A percentile compares a stretch with the other conserved stretches of the same genome.
Evolutionary conservation across 2,113 vertebrate species (phyloP).

Genomic region (Riparia riparia): DNA sequence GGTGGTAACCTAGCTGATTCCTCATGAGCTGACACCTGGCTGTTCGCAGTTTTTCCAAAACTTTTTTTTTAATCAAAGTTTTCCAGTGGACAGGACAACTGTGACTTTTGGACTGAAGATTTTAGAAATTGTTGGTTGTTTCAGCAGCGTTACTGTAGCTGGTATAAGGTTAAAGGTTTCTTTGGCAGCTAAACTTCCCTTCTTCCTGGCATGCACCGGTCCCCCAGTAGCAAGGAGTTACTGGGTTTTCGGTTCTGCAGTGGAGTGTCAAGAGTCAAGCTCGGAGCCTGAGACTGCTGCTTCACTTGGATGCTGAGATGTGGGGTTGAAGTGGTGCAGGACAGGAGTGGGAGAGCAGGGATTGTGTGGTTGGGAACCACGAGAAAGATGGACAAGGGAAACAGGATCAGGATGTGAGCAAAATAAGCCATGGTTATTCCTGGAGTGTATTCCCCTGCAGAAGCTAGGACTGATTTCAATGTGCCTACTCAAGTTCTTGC

Average conservation of each 20-base stretch:
- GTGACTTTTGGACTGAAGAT: neutral
- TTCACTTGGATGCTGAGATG: neutral
- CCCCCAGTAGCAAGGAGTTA: neutral
- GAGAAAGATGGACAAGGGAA: neutral
- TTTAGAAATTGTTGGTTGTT: neutral
- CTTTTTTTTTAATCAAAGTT: neutral
- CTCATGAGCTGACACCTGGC: neutral
- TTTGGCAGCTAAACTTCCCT: neutral
- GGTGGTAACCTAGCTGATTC: neutral
- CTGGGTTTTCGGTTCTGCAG: neutral
- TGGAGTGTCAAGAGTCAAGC: neutral
- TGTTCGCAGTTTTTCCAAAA: neutral
- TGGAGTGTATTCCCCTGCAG: neutral
- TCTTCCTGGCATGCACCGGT: neutral
- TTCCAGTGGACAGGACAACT: neutral
- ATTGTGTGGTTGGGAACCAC: fast-evolving
- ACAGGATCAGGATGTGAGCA: neutral
- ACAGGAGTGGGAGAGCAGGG: neutral
- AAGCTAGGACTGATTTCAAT: neutral
- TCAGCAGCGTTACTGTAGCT: neutral
- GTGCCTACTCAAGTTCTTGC: fast-evolving
- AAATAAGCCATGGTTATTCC: neutral
- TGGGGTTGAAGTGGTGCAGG: neutral
- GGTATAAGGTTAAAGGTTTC: neutral
- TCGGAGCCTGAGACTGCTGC: neutral